These are phyloP conservation scores for Pomacea maculata DNA, from an alignment of 1,140 invertebrate genomes.

Conservation along the genomic window DNA sequence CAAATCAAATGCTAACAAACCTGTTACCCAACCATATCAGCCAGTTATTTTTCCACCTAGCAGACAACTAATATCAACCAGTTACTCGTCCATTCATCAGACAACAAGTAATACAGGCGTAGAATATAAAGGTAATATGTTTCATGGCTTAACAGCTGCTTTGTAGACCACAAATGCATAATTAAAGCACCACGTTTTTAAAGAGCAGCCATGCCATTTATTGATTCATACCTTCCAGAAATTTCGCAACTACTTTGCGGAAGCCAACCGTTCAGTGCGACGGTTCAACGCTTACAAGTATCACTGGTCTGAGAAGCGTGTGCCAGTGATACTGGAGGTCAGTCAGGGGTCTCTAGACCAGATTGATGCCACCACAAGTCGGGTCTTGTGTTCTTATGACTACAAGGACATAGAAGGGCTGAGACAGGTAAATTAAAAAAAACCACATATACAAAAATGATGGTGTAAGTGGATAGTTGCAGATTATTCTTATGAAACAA, in stretches of 20 bases:
- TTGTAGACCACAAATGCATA: too few species aligned
- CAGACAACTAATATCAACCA: too few species aligned
- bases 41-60: too few species aligned
- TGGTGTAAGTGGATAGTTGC: too few species aligned
- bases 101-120: too few species aligned
- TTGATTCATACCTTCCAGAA: slow-evolving; percentile 53
- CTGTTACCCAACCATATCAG: too few species aligned
- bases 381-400: slow-evolving; percentile 77
- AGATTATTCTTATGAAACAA: too few species aligned
- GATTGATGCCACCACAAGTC: slow-evolving; percentile 83
- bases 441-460: too few species aligned
- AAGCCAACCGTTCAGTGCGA: slow-evolving; percentile 67
- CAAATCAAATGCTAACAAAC: too few species aligned
- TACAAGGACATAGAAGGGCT: slow-evolving; percentile 93
- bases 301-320: slow-evolving; percentile 91
- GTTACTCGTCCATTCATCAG: too few species aligned
- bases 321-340: slow-evolving; percentile 89
- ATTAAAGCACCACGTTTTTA: not conserved
- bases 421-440: slow-evolving; percentile 65
- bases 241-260: slow-evolving; percentile 63
- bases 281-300: slow-evolving; percentile 91
- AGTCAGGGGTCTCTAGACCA: slow-evolving; percentile 90
- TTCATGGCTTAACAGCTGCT: too few species aligned
- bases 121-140: too few species aligned
- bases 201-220: not conserved